Percentiles rank a stretch among this genome's conserved stretches.
These are phyloP conservation scores for Lampris megalopsis DNA, from an alignment of 2,113 vertebrate genomes.

Conservation along the genomic window DNA sequence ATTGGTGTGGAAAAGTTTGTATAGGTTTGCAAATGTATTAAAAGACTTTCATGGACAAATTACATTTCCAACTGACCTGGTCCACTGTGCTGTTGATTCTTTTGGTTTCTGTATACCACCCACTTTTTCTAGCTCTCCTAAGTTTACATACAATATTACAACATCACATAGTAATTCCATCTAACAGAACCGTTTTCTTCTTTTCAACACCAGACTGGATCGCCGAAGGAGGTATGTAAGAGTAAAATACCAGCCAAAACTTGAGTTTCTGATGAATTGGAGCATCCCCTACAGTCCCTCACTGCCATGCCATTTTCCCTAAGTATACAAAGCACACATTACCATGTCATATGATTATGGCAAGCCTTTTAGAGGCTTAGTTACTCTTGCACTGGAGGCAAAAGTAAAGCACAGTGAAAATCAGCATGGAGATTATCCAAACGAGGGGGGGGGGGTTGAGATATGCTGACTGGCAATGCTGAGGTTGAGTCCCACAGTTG, in stretches of 20 bases:
- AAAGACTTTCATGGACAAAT: too few species aligned
- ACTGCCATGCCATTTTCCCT: not conserved
- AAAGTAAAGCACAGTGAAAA: slow-evolving; percentile 33
- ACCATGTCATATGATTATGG: slow-evolving; percentile 62
- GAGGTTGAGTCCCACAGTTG: slow-evolving; percentile 17
- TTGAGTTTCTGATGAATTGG: slow-evolving; percentile 20
- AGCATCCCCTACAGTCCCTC: slow-evolving; percentile 16
- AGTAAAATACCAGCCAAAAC: slow-evolving; percentile 20
- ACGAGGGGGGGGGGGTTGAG: slow-evolving; percentile 1
- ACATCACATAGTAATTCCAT: not conserved
- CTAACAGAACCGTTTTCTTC: not conserved
- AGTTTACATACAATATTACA: not conserved
- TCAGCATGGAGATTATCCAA: slow-evolving; percentile 48
- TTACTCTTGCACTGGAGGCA: slow-evolving; percentile 27
- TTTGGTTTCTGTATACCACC: too few species aligned
- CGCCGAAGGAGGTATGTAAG: not conserved
- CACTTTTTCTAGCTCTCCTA: too few species aligned
- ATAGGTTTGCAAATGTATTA: too few species aligned
- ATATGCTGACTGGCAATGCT: slow-evolving; percentile 19
- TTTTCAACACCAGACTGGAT: not conserved
- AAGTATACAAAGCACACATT: slow-evolving; percentile 49
- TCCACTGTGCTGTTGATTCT: too few species aligned
- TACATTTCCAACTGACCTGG: too few species aligned
- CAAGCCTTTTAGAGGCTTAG: slow-evolving; percentile 54
- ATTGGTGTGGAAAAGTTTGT: too few species aligned